Conservation (phyloP, 2,797 vertebrate species). For the Fundulus diaphanus region DNA sequence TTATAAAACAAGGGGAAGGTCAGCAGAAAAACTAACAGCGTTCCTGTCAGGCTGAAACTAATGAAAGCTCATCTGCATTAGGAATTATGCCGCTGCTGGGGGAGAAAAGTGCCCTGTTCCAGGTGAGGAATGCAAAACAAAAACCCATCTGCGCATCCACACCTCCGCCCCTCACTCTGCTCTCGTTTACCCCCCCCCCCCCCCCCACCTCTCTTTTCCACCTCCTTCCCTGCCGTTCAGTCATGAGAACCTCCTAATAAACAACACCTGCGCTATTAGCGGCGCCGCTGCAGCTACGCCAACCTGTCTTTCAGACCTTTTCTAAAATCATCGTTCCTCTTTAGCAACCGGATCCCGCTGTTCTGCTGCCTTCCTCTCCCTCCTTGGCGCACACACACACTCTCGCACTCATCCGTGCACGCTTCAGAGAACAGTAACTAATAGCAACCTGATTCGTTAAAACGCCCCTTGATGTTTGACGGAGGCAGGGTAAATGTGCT, state of each 20-base stretch:
- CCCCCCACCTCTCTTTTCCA: too few relatives aligned
- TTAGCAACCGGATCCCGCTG: constrained; percentile 58
- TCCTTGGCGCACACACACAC: constrained; percentile 30
- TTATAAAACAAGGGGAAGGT: constrained; percentile 31
- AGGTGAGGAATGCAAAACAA: constrained; percentile 67
- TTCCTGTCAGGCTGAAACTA: constrained; percentile 50
- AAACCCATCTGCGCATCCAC: constrained; percentile 27
- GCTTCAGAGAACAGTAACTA: constrained; percentile 83
- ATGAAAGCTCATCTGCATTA: constrained; percentile 68
- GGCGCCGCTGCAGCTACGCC: constrained; percentile 4
- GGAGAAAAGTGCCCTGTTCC: constrained; percentile 40
- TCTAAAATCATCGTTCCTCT: constrained; percentile 50
- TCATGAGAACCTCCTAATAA: constrained; percentile 35
- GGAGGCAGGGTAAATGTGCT: constrained; percentile 80
- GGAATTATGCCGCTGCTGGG: constrained; percentile 59
- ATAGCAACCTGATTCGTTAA: constrained; percentile 84
- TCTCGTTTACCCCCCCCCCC: constrained; percentile 2
- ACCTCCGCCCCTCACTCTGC: constrained; percentile 1
- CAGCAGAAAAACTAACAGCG: constrained; percentile 34
- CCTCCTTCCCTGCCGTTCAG: not conserved
- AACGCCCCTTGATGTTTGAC: constrained; percentile 77
- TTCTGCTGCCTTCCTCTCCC: constrained; percentile 44
- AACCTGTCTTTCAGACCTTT: constrained; percentile 36
- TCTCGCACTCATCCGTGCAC: constrained; percentile 46
- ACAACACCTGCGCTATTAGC: constrained; percentile 52